A percentile compares a stretch with the other conserved stretches of the same genome.
Conservation (phyloP, 2,888 invertebrate species). For the Exephanes ischioxanthus region DNA sequence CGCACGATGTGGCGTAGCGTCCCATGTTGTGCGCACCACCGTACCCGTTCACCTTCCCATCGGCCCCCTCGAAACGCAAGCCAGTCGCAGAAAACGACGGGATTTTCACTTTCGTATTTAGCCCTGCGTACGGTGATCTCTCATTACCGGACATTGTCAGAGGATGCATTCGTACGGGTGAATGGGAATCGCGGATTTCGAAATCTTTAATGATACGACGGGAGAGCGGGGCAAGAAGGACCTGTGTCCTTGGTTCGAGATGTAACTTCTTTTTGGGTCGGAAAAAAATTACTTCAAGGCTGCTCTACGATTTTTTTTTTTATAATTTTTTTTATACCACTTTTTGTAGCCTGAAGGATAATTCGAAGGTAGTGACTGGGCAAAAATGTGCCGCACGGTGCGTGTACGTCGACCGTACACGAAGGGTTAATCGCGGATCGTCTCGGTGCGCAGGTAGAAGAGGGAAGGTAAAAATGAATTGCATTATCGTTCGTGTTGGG, state of each 20-base stretch:
- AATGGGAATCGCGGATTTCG: neutral
- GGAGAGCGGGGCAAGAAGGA: neutral
- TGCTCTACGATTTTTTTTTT: too few relatives aligned
- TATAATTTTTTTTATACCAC: too few relatives aligned
- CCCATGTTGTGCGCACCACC: conserved; percentile 32
- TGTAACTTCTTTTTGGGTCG: neutral
- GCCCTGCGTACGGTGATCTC: neutral
- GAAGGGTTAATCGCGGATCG: neutral
- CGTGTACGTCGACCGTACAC: neutral
- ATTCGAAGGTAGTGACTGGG: too few relatives aligned
- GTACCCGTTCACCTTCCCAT: conserved; percentile 3
- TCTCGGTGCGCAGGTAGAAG: neutral
- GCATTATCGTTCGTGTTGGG: conserved; percentile 45
- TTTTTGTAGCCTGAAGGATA: too few relatives aligned
- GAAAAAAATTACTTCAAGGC: neutral
- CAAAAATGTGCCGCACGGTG: neutral
- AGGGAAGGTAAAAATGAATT: conserved; percentile 56
- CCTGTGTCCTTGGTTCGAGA: neutral
- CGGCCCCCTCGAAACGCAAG: conserved; percentile 10
- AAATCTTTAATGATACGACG: neutral
- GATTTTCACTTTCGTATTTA: conserved; percentile 12
- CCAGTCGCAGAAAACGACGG: neutral
- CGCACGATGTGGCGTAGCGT: conserved; percentile 48
- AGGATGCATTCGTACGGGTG: neutral
- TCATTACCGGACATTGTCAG: neutral